Evolutionary conservation across 2,797 vertebrate species (phyloP), one percentile per base, ranked within the genome.

Genomic region (Siniperca undulata): DNA sequence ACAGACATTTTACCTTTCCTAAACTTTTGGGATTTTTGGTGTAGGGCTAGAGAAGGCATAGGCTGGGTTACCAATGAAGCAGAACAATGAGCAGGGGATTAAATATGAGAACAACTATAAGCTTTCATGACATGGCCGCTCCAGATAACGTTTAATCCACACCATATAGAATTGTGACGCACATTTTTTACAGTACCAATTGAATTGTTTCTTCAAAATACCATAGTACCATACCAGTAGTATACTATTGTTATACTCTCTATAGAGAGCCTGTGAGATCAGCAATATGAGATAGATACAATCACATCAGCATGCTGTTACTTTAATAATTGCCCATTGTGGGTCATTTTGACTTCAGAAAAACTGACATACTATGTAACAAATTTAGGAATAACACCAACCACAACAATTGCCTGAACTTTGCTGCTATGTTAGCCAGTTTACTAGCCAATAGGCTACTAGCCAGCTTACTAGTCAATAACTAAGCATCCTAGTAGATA

Each of bases 1-100:
- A 80, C 24, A 76, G 19, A 59, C 27, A 24, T 65, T 19, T 83
- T 84, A 82, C 40, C 30, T 55, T 65, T 20, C 36, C 20, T 67
- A 52, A 68, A 65, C 50, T 2, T 78, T 70, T 72, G 62, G 48
- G 27, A 68, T 68, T 76, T 59, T 17, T 16, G 4, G 17, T 24
- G 24, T 24, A 53, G 42, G 30, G 27, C 24, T 38, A 20, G 20
- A 65, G 17, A 22, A 16, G 12, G 22, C 16, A 40, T 5, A 2
- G 13, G 6, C 20, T 14, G 36, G 11, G 22, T 74, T 60, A 36
- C 7, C 38, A 58, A 13, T 66, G 27, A 72, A 58, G 44, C 0
- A 19, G 17, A 76, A 22, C 38, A 75, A 64, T 38, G 16, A 53
- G 42, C 59, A 61, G 46, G 7, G 70, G 38, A 75, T 84, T 72